Base-by-base conservation (phyloP, 2,888 invertebrate species). In the Byasa hedistus region DNA sequence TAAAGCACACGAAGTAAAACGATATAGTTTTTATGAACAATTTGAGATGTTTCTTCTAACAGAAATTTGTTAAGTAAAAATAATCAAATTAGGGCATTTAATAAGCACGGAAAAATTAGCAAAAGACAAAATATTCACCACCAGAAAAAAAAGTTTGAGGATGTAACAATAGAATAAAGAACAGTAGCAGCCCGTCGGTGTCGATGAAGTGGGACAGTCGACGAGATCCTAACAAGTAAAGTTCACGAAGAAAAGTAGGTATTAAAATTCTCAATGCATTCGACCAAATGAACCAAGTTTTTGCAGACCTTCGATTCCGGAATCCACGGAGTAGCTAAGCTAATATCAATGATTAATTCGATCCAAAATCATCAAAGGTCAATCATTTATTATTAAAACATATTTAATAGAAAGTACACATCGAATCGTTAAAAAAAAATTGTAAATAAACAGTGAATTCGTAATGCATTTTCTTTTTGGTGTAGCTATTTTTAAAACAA, bases 221-320 rank as follows among this genome's bases (percentile, higher is more conserved):
- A 82, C 81, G 79, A 82, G 80, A 78, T 81, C 77, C 78, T 85
- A 86, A 84, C 84, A 84, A 89, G 84, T 83, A 83, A 82, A 88
- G 85, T 86, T 87, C 79, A 82, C 84, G 83, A 84, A 84, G 85
- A 83, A 84, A 84, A 80, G 71, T 84, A 83, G 81, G 85, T 84
- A 89, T 90, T 91, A 88, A 89, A 88, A 91, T 91, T 91, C 91
- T 79, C 82, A 77, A 83, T 89, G 89, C 89, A 89, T 89, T 86
- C 84, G 81, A 81, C 85, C 85, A 90, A 91, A 91, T 86, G 90
- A 91, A 91, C 86, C 89, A 87, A 90, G 86, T 89, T 89, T 87
- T 84, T 86, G 83, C 82, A 84, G 84, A 82, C 79, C 78, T 78
- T 78, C 74, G 81, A 83, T 74, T 75, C 62, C 64, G 71, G 73